phyloP scores from a whole-genome alignment of 2,888 invertebrate species.

The Elegia similella region DNA sequence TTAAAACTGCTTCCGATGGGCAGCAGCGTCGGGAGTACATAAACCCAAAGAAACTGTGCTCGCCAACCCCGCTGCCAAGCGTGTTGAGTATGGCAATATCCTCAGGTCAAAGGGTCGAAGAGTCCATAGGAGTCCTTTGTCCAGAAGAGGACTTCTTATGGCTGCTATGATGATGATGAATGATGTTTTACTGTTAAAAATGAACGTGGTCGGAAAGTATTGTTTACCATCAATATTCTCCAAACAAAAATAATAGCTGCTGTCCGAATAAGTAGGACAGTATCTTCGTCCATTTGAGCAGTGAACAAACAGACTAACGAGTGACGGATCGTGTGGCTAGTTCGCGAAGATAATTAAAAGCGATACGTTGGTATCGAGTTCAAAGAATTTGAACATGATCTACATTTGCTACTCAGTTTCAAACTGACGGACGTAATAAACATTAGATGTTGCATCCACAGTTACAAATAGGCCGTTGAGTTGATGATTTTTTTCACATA shows the following conservation, averaged over 20 bases:
- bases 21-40: too few species aligned
- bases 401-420: not conserved
- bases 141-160: too few species aligned
- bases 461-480: not conserved
- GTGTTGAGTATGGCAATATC: too few species aligned
- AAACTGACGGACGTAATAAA: not conserved
- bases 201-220: not conserved
- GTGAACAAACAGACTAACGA: slow-evolving; percentile 2
- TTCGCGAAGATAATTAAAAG: slow-evolving; percentile 7
- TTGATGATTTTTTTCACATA: too few species aligned
- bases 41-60: too few species aligned
- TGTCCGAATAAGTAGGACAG: not conserved
- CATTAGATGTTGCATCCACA: not conserved
- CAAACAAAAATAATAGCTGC: not conserved
- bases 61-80: too few species aligned
- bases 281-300: not conserved
- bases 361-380: slow-evolving; percentile 1
- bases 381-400: slow-evolving; percentile 11
- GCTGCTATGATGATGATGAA: too few species aligned
- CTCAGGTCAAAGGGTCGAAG: too few species aligned
- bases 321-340: slow-evolving; percentile 3
- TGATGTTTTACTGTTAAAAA: not conserved
- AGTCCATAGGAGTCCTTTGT: too few species aligned
- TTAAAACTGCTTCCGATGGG: too few species aligned
- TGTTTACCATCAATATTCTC: not conserved